A percentile compares a stretch with the other conserved stretches of the same genome.
Evolutionary conservation across 2,888 invertebrate species (phyloP).

Genomic region (Lepidocyrtoides sp.): DNA sequence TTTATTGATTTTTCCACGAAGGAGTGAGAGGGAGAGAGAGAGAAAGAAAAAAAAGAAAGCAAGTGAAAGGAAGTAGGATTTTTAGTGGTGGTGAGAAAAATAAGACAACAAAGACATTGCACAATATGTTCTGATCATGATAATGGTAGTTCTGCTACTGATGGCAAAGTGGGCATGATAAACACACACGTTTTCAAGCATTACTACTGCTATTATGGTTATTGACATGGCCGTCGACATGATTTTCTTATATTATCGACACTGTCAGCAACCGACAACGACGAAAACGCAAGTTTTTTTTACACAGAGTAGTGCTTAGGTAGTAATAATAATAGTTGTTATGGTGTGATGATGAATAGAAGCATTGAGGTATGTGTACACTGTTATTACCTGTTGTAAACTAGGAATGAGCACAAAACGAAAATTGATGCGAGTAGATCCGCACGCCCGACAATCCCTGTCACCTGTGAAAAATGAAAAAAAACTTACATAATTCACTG

Average conservation of each 20-base stretch:
- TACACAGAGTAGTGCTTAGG: not conserved
- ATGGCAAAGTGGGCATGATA: constrained; percentile 41
- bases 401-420: constrained; percentile 92
- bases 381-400: constrained; percentile 91
- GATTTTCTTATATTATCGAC: constrained; percentile 7
- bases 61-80: constrained; percentile 6
- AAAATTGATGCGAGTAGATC: constrained; percentile 95
- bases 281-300: not conserved
- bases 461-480: constrained; percentile 89
- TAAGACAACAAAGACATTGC: constrained; percentile 53
- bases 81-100: constrained; percentile 21
- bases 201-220: constrained; percentile 32
- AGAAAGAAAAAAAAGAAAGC: too few species aligned
- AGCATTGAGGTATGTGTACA: constrained; percentile 52
- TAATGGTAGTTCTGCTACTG: too few species aligned
- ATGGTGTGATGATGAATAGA: constrained; percentile 30
- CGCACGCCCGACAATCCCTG: constrained; percentile 95
- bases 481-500: constrained; percentile 21
- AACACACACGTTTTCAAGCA: constrained; percentile 48
- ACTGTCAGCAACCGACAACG: not conserved
- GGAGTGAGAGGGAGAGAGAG: constrained; percentile 1
- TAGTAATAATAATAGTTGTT: not conserved
- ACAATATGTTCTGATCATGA: constrained; percentile 31
- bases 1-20: constrained; percentile 71
- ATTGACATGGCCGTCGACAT: constrained; percentile 25